phyloP scores from a whole-genome alignment of 1,140 invertebrate species.

The Bombus superbus region DNA sequence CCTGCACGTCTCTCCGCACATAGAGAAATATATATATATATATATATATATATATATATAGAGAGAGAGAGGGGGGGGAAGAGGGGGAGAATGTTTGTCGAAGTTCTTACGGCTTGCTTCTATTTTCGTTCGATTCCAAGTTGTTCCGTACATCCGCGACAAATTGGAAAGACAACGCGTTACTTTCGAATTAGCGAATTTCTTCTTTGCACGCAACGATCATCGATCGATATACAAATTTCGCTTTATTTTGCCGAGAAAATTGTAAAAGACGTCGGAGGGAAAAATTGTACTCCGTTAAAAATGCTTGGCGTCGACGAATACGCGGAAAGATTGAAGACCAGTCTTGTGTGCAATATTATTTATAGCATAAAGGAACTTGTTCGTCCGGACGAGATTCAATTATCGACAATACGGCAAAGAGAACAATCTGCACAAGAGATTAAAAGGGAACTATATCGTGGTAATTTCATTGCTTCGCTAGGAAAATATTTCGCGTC shows the following conservation, averaged over 20 bases:
- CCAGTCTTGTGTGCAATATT: background rate
- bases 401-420: background rate
- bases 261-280: background rate
- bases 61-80: fast-evolving
- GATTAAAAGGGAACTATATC: background rate
- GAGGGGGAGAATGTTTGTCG: background rate
- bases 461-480: background rate
- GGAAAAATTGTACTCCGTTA: background rate
- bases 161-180: background rate
- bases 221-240: background rate
- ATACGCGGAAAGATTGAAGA: background rate
- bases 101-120: background rate
- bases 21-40: too few relatives aligned
- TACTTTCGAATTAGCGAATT: background rate
- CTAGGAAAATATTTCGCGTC: background rate
- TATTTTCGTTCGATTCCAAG: background rate
- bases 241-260: background rate
- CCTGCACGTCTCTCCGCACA: background rate
- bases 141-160: background rate
- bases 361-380: constrained; percentile 5
- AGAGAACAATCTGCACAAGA: background rate
- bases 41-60: too few relatives aligned
- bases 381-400: background rate
- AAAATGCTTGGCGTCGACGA: background rate
- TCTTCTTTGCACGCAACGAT: background rate